Base-by-base conservation (phyloP, 2,797 vertebrate genomes). In the Ctenopoma kingsleyae region DNA sequence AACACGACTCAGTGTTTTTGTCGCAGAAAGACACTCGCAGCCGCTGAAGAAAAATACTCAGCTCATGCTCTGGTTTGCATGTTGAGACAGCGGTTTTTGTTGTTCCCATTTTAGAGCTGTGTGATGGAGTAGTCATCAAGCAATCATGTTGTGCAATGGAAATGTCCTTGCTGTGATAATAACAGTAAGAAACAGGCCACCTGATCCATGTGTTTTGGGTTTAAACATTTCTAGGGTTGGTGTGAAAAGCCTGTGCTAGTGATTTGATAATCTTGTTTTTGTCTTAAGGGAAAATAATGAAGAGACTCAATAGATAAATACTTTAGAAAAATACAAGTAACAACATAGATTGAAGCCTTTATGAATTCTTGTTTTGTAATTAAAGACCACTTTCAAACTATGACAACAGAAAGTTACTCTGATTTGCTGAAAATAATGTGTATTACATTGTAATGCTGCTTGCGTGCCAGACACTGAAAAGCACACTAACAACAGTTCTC, bases 1-100 rank as follows among this genome's bases (percentile, higher is more conserved):
- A 67, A 70, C 83, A 80, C 87, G 75, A 65, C 78, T 87, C 83
- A 78, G 82, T 80, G 80, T 80, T 88, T 87, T 81, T 86, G 85
- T 88, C 49, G 23, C 76, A 84, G 71, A 78, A 76, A 84, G 76
- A 85, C 83, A 83, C 73, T 85, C 16, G 17, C 61, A 75, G 72
- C 72, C 16, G 58, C 74, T 17, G 46, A 46, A 71, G 58, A 73
- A 83, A 88, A 85, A 79, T 44, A 73, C 78, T 78, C 30, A 2
- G 53, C 62, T 82, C 25, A 66, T 20, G 30, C 23, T 19, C 16
- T 10, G 15, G 49, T 76, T 83, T 75, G 70, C 55, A 75, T 71
- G 74, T 83, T 73, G 73, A 72, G 46, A 65, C 71, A 80, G 78
- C 80, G 74, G 59, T 78, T 87, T 80, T 66, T 48, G 50, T 36